A percentile compares a stretch with the other conserved stretches of the same genome.
These are phyloP conservation scores for Asarcornis scutulata DNA, from an alignment of 2,113 vertebrate genomes.

Conservation along the genomic window DNA sequence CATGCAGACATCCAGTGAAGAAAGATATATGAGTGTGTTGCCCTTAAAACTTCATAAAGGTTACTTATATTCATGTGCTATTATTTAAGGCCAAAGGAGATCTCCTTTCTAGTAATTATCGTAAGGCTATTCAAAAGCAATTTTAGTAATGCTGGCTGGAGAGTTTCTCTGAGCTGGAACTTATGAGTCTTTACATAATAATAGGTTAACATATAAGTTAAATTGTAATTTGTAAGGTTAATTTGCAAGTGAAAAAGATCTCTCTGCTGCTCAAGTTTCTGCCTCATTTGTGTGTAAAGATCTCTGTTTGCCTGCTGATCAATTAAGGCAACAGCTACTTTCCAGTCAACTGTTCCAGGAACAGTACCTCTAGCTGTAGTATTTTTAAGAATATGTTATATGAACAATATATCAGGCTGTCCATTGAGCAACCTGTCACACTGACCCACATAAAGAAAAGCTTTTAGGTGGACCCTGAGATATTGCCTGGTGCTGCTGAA, in stretches of 20 bases:
- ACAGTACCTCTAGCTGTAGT: background rate
- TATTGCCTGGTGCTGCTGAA: background rate
- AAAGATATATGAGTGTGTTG: background rate
- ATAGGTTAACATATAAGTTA: background rate
- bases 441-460: background rate
- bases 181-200: background rate
- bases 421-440: background rate
- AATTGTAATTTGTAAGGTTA: background rate
- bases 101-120: background rate
- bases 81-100: background rate
- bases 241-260: background rate
- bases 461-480: background rate
- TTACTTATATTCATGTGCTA: background rate
- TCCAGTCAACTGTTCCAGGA: background rate
- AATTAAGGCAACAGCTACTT: background rate
- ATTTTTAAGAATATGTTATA: background rate
- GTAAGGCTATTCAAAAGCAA: background rate
- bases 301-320: background rate
- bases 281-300: background rate
- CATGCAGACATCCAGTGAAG: background rate
- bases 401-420: background rate
- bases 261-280: background rate
- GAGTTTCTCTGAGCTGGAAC: background rate
- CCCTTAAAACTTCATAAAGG: background rate
- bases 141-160: background rate